Base-by-base conservation (phyloP, 2,113 vertebrate genomes). In the Clarias batrachus region DNA sequence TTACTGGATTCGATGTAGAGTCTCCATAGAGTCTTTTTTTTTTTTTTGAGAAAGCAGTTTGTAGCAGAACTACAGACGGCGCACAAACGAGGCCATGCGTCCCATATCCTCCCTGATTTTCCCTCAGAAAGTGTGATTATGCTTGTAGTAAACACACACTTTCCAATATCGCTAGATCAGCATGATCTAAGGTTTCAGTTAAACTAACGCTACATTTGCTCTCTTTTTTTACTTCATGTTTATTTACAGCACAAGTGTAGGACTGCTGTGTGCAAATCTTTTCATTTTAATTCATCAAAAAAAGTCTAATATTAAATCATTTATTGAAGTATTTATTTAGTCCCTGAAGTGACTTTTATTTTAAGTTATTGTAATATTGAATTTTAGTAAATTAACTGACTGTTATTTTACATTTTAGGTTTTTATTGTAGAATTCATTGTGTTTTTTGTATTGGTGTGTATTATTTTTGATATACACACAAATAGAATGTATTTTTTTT, bases 1-100 rank as follows among this genome's bases (percentile, higher is more conserved):
- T 78, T 78, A 66, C 65, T 54, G 81, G 78, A 84, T 74, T 70
- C 77, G 77, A 87, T 70, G 60, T 27, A 81, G 66, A 71, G 59
- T 21, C 85, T 74, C 70, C 9, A 25, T n/a, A 27, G 74, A 54
- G 23, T 13, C 0, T 17, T 70, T 73, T 71, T 71, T 70, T 70
- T 33, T 37, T 37, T 8, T 52, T 48, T 2, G 23, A 59, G 48
- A 77, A 33, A 57, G 17, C 25, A 5, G 76, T 59, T 59, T 79
- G 52, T 56, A 9, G 25, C 23, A 56, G 48, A 52, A 3, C 37
- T 54, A 77, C 3, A 37, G 10, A 54, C n/a, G 76, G 54, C 19
- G 54, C 19, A 57, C 19, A 27, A 33, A 30, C 52, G 19, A 21
- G 16, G 76, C 7, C 16, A n/a, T 33, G 74, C 30, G n/a, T 79